These are phyloP conservation scores for Eubasilissa splendida DNA, from an alignment of 2,888 invertebrate species.

Conservation along the genomic window DNA sequence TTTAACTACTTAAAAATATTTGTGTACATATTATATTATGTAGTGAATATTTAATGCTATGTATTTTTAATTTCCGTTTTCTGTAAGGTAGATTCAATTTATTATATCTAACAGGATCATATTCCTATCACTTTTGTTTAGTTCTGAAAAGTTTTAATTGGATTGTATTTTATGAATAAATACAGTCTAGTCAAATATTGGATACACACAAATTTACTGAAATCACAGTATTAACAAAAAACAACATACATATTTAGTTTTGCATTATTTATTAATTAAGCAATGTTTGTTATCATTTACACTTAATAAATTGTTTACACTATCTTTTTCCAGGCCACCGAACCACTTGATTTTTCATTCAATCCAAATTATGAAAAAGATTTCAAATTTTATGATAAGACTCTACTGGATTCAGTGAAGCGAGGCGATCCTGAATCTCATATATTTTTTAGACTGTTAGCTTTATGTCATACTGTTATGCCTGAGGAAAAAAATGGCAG, in stretches of 20 bases:
- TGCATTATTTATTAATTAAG: not conserved
- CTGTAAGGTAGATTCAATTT: too few species aligned
- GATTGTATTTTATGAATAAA: not conserved
- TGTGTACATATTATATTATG: too few species aligned
- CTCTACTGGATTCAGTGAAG: conserved; percentile 87
- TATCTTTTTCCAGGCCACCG: conserved; percentile 74
- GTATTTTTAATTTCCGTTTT: too few species aligned
- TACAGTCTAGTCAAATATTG: too few species aligned
- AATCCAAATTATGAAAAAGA: conserved; percentile 93
- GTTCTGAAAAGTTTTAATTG: not conserved
- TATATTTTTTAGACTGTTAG: conserved; percentile 92
- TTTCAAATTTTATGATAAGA: conserved; percentile 94
- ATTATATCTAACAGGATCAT: not conserved
- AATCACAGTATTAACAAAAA: not conserved
- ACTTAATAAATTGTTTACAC: not conserved
- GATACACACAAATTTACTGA: too few species aligned
- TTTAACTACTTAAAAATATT: too few species aligned
- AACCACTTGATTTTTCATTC: conserved; percentile 93
- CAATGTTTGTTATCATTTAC: not conserved
- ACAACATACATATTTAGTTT: not conserved
- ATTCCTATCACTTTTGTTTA: not conserved
- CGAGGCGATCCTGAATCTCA: conserved; percentile 83
- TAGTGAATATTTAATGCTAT: too few species aligned
- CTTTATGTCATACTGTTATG: conserved; percentile 99
- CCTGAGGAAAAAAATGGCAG: conserved; percentile 90